Evolutionary conservation across 2,888 invertebrate genomes (phyloP), one percentile per base, ranked within the genome.

Genomic region (Chrysolina americana): DNA sequence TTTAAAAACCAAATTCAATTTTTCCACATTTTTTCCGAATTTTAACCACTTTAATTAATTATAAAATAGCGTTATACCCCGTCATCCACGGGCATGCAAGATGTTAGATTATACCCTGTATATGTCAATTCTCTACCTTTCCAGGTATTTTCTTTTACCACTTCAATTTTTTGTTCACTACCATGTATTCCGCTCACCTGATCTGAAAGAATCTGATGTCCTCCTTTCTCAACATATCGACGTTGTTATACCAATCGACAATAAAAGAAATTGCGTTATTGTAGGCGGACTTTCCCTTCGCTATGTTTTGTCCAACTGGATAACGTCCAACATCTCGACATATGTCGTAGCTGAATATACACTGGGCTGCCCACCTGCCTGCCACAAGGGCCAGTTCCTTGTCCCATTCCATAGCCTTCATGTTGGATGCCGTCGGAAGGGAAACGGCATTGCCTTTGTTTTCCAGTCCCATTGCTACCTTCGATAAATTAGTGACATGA

Each of bases 281-380:
- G 15, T 79, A 83, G 50, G 86, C 85, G 75, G 87, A 82, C 72
- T 83, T 83, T 66, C 87, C 84, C 70, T 81, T 71, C 3, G 84
- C 88, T 19, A 88, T 85, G 77, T 88, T 89, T 81, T 89, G 89
- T 71, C 89, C 88, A 28, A 89, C 89, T 2, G 83, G 83, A 79
- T 88, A 89, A 71, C 86, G 84, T 56, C 83, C 86, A 85, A 82
- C 74, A 78, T 87, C 82, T 74, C 88, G 83, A 78, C 89, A 89
- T 1, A 77, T 47, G 74, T 89, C 89, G 74, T 89, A 87, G 0
- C 76, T 80, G 68, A 82, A 87, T 5, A 79, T 73, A 76, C 89
- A 90, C 73, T 89, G 89, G 63, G 86, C 84, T 9, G 87, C 88
- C 89, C 89, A 90, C 66, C 86, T 82, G 76, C 88, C 87, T 2